phyloP scores from a whole-genome alignment of 2,113 vertebrate species.

The Myrmecophaga tridactyla region DNA sequence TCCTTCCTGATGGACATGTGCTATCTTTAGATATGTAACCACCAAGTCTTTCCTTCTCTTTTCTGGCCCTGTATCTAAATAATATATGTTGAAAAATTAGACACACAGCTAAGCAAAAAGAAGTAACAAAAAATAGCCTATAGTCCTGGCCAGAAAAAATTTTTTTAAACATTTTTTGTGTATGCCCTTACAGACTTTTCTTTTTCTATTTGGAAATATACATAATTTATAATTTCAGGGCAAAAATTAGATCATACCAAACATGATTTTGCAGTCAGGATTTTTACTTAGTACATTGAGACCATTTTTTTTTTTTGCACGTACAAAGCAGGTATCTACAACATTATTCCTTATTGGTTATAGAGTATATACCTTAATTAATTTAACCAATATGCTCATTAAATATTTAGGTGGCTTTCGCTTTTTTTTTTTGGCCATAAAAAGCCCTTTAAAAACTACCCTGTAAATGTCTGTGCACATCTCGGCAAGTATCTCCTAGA shows the following conservation, averaged over 20 bases:
- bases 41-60: background rate
- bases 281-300: background rate
- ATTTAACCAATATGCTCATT: background rate
- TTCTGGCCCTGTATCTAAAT: background rate
- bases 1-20: background rate
- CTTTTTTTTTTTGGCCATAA: background rate
- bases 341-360: background rate
- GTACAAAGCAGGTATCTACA: background rate
- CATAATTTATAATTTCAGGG: background rate
- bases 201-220: background rate
- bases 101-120: background rate
- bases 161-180: background rate
- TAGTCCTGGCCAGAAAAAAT: background rate
- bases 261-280: background rate
- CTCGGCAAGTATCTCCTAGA: background rate
- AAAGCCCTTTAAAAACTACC: background rate
- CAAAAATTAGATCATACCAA: background rate
- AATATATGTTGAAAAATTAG: background rate
- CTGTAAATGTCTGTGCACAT: background rate
- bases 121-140: background rate
- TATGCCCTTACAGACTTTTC: background rate
- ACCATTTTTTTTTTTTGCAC: background rate
- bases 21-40: background rate
- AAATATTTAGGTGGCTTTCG: background rate
- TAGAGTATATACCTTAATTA: background rate